Conservation (phyloP, 1,140 invertebrate species). For the Halesus radiatus region DNA sequence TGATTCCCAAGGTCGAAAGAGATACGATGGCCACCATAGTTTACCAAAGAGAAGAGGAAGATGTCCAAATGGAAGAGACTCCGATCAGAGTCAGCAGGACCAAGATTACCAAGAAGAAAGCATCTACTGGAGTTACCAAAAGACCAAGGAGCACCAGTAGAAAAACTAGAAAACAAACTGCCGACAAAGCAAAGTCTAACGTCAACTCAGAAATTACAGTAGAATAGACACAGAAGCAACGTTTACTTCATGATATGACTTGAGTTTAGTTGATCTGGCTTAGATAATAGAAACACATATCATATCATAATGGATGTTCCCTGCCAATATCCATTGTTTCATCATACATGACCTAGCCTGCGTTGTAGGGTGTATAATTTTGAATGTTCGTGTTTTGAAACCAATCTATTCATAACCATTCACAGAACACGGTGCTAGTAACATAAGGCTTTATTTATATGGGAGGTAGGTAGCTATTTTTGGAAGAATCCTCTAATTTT, state of each 20-base stretch:
- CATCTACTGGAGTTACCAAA: conserved; percentile 3
- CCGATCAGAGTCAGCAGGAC: not conserved
- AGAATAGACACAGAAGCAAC: not conserved
- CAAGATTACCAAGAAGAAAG: conserved; percentile 15
- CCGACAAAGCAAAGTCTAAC: not conserved
- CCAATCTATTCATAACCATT: not conserved
- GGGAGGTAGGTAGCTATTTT: too few relatives aligned
- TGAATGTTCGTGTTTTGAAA: not conserved
- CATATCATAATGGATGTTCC: too few relatives aligned
- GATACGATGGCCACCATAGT: conserved; percentile 8
- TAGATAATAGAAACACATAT: too few relatives aligned
- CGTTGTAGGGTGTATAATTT: too few relatives aligned
- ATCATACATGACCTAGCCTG: too few relatives aligned
- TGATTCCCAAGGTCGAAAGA: conserved; percentile 30
- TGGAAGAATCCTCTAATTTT: too few relatives aligned
- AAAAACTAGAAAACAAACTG: conserved; percentile 36
- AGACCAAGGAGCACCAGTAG: conserved; percentile 33
- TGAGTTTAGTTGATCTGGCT: too few relatives aligned
- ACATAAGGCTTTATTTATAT: not conserved
- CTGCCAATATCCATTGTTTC: too few relatives aligned
- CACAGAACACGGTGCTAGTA: not conserved
- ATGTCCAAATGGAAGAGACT: conserved; percentile 19
- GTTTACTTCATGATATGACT: too few relatives aligned
- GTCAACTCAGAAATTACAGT: conserved; percentile 16
- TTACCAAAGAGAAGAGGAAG: conserved; percentile 11